Evolutionary conservation across 2,888 invertebrate species (phyloP).

Genomic region (Cryptocephalus moraei): DNA sequence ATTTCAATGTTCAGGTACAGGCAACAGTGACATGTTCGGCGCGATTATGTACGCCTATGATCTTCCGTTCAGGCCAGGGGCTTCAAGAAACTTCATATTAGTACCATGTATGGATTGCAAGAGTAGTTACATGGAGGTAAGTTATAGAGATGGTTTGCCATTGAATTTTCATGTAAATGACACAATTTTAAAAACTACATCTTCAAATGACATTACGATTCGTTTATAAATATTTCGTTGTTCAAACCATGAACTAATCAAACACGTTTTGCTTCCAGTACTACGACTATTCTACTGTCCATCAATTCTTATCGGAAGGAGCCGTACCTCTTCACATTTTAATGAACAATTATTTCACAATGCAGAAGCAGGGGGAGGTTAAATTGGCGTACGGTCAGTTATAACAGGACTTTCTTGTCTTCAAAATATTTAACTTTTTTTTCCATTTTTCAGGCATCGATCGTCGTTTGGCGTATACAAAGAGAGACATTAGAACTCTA

Average conservation of each 20-base stretch:
- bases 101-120: slow-evolving; percentile 72
- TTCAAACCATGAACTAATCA: too few species aligned
- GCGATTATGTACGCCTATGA: slow-evolving; percentile 64
- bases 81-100: slow-evolving; percentile 71
- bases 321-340: slow-evolving; percentile 73
- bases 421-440: too few species aligned
- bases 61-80: slow-evolving; percentile 71
- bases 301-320: slow-evolving; percentile 72
- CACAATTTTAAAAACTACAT: too few species aligned
- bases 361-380: slow-evolving; percentile 59
- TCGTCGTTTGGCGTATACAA: slow-evolving; percentile 64
- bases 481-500: slow-evolving; percentile 59
- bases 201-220: too few species aligned
- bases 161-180: not conserved
- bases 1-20: slow-evolving; percentile 35
- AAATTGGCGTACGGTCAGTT: slow-evolving; percentile 66
- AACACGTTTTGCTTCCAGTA: too few species aligned
- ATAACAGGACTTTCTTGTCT: too few species aligned
- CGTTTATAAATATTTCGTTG: too few species aligned
- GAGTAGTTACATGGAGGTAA: slow-evolving; percentile 56
- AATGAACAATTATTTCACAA: slow-evolving; percentile 70
- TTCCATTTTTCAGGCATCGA: slow-evolving; percentile 66
- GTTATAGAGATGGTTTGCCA: slow-evolving; percentile 4
- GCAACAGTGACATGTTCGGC: slow-evolving; percentile 60
- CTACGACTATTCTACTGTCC: slow-evolving; percentile 71